Conservation (phyloP, 2,113 vertebrate species). For the Anolis carolinensis region DNA sequence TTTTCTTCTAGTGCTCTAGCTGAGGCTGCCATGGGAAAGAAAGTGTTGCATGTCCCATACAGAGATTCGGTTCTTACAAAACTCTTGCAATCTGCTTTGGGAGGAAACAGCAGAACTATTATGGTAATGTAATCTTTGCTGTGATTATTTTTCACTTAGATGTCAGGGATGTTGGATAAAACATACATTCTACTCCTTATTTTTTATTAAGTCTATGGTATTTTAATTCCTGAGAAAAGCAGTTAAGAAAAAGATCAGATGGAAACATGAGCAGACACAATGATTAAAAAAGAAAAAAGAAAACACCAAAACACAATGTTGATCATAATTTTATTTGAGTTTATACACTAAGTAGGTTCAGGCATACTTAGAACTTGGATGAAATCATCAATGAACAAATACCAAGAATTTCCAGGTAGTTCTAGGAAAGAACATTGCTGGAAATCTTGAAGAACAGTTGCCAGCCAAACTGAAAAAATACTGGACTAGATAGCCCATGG, state of each 20-base stretch:
- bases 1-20: slow-evolving; percentile 77
- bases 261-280: not conserved
- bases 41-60: slow-evolving; percentile 84
- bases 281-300: no score
- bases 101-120: slow-evolving; percentile 87
- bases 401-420: no score
- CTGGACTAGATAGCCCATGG: no score
- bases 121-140: slow-evolving; percentile 73
- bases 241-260: not conserved
- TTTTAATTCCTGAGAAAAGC: not conserved
- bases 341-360: no score
- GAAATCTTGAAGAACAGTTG: no score
- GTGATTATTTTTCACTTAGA: not conserved
- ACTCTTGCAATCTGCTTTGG: slow-evolving; percentile 86
- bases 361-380: no score
- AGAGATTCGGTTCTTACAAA: slow-evolving; percentile 88
- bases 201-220: not conserved
- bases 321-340: not conserved
- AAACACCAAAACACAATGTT: no score
- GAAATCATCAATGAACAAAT: no score
- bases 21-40: slow-evolving; percentile 82
- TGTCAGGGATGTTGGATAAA: not conserved
- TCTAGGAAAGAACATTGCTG: no score
- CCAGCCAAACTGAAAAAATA: no score
- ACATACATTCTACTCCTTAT: not conserved